phyloP scores from a whole-genome alignment of 2,797 vertebrate genomes.

The Iguana delicatissima region DNA sequence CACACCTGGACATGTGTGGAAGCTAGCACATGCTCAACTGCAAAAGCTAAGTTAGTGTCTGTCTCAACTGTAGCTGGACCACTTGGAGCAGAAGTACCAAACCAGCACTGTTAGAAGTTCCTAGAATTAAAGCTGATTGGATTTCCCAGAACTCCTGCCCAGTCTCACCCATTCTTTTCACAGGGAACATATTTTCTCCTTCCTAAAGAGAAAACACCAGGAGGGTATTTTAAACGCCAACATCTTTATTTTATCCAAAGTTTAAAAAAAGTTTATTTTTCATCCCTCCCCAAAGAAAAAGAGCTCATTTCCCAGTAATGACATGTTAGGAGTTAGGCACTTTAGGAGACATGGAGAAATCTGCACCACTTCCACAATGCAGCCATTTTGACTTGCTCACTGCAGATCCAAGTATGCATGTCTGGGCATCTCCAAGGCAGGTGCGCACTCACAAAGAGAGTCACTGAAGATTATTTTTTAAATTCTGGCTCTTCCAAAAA shows the following conservation, averaged over 20 bases:
- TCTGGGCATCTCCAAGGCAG: neutral
- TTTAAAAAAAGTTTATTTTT: neutral
- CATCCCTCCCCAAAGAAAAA: neutral
- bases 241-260: conserved; percentile 41
- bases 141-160: neutral
- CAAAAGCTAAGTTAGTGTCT: neutral
- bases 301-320: neutral
- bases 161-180: neutral
- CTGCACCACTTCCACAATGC: neutral
- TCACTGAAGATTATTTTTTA: neutral
- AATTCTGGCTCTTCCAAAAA: neutral
- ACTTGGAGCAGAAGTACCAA: neutral
- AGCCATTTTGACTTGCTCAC: neutral
- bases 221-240: neutral
- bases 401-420: no score
- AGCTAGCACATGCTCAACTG: neutral
- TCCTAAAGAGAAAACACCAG: neutral
- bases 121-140: neutral
- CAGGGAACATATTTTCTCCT: neutral
- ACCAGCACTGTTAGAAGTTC: neutral
- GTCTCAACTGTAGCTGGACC: neutral
- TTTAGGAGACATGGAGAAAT: neutral
- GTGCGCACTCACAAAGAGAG: neutral
- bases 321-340: neutral
- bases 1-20: no score